These are phyloP conservation scores for Gerris buenoi DNA, from an alignment of 1,140 invertebrate species.

Conservation along the genomic window DNA sequence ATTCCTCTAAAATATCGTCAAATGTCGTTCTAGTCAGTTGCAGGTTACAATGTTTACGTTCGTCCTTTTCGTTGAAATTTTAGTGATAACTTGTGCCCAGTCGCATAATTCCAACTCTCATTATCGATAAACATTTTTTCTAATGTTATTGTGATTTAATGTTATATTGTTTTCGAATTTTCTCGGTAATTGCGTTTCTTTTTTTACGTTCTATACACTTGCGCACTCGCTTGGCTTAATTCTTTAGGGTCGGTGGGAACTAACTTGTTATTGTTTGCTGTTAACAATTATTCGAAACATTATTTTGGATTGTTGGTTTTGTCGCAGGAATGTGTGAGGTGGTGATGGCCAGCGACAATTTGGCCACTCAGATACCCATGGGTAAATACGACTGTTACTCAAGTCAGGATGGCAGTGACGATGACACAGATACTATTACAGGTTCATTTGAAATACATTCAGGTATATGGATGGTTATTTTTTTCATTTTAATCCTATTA, in stretches of 20 bases:
- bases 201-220: neutral
- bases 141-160: too few species aligned
- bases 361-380: conserved; percentile 42
- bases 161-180: too few species aligned
- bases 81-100: too few species aligned
- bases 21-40: neutral
- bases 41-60: neutral
- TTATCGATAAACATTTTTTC: too few species aligned
- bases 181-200: neutral
- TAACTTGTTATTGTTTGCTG: conserved; percentile 7
- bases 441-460: conserved; percentile 55
- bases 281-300: conserved; percentile 10
- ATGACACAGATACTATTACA: conserved; percentile 43
- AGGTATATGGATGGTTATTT: conserved; percentile 32
- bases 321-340: conserved; percentile 52
- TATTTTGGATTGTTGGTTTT: conserved; percentile 5
- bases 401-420: conserved; percentile 60
- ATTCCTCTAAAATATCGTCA: neutral
- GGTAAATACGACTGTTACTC: conserved; percentile 49
- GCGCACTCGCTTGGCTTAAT: neutral
- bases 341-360: conserved; percentile 60
- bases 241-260: too few species aligned
- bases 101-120: too few species aligned
- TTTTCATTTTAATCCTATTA: neutral
- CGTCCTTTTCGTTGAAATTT: neutral